Base-by-base conservation (phyloP, 2,888 invertebrate species). In the Caenorhabditis japonica region DNA sequence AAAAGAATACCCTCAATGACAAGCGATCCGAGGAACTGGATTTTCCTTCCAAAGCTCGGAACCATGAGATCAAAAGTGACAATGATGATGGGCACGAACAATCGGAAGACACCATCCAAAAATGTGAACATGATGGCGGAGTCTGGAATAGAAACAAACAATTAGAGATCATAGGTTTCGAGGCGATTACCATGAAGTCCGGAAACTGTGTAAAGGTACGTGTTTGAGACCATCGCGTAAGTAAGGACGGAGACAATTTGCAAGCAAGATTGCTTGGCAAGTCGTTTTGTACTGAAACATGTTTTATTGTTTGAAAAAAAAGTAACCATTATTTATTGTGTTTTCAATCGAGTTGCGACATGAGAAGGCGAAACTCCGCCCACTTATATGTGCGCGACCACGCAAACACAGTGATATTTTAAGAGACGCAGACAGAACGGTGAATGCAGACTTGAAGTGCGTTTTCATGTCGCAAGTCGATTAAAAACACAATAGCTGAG, bases 221-320 rank as follows among this genome's bases (percentile, higher is more conserved):
- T 80, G 51, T 79, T 79, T 4, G 82, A 82, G 19, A 85, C 82
- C 47, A 85, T 74, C 1, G 85, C 75, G 46, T 84, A 85, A 2
- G 85, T 85, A 53, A 85, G 75, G 56, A 85, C 83, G 15, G 83
- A 82, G 19, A 85, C 58, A 21, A 85, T 83, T 46, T 85, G 85
- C 56, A 85, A 78, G 13, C 81, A 44, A 0, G 83, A 79, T 44
- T 85, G 85, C 43, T 84, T 84, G 46, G 82, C 82, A n/a, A 85
- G 75, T 10, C 82, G 73, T 13, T 58, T 61, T 2, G 73, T 74
- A 39, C 75, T 75, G 64, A 44, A 73, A 47, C 36, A 15, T 17
- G 1, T 47, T 36, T 33, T 19, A 12, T 43, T 23, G 1, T 30
- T 2, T 7, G 30, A 10, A 12, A n/a, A 19, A 17, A 53, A 51